Conservation (phyloP, 2,888 invertebrate species). For the Leistus spinibarbis region DNA sequence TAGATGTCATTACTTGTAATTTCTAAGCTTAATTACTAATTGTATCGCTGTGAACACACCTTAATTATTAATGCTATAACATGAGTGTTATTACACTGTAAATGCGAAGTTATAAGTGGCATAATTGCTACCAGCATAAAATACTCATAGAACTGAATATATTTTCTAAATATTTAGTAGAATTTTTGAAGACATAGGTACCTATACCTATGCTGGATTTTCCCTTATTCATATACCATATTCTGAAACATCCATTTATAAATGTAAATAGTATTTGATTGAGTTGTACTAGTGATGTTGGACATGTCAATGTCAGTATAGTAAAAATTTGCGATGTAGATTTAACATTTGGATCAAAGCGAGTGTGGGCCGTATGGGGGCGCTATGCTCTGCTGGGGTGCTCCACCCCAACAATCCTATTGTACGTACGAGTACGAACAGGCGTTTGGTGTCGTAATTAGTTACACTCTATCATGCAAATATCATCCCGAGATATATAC, state of each 20-base stretch:
- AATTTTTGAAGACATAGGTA: too few relatives aligned
- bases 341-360: slow-evolving; percentile 8
- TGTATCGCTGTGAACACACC: too few relatives aligned
- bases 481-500: not conserved
- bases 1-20: too few relatives aligned
- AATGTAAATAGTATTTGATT: not conserved
- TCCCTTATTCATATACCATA: not conserved
- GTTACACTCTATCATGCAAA: slow-evolving; percentile 7
- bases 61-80: too few relatives aligned
- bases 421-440: not conserved
- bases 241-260: not conserved
- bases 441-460: slow-evolving; percentile 1
- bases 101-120: too few relatives aligned
- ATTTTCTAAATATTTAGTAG: too few relatives aligned
- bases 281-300: not conserved
- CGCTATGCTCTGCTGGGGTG: not conserved
- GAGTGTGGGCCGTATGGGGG: slow-evolving; percentile 1
- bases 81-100: too few relatives aligned
- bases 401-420: not conserved
- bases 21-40: too few relatives aligned
- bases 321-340: slow-evolving; percentile 11
- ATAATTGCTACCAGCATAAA: too few relatives aligned
- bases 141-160: too few relatives aligned
- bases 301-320: not conserved
- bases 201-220: not conserved